Percentiles rank a stretch among this genome's conserved stretches.
phyloP scores from a whole-genome alignment of 2,888 invertebrate genomes.

The Aspidapion aeneum region DNA sequence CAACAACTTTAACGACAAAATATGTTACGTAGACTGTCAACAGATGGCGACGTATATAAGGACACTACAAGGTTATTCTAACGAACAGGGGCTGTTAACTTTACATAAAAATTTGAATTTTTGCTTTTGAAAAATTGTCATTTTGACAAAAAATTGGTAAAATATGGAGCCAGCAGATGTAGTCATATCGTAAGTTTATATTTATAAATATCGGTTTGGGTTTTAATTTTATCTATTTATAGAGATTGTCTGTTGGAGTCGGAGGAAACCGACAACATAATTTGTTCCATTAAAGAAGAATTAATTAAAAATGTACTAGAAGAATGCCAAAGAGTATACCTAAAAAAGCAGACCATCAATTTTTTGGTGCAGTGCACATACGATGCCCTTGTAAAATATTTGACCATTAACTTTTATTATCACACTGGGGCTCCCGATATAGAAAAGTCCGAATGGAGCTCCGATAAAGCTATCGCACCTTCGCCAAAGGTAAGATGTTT shows the following conservation, averaged over 20 bases:
- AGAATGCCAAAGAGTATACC: constrained; percentile 18
- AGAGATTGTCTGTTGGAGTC: not conserved
- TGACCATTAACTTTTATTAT: constrained; percentile 20
- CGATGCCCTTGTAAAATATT: constrained; percentile 19
- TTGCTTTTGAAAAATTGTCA: no score
- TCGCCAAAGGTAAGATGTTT: constrained; percentile 21
- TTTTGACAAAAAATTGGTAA: no score
- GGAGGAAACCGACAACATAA: constrained; percentile 14
- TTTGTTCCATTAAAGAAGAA: constrained; percentile 20
- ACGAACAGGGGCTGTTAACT: no score
- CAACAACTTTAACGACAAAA: no score
- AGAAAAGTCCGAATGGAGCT: constrained; percentile 8
- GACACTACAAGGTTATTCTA: no score
- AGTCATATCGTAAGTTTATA: no score
- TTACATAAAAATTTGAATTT: no score
- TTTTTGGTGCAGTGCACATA: constrained; percentile 24
- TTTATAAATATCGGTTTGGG: no score
- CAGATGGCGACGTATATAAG: no score
- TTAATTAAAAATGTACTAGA: constrained; percentile 19
- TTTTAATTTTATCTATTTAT: no score
- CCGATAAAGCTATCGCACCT: constrained; percentile 18
- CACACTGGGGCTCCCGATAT: constrained; percentile 17
- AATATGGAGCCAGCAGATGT: no score
- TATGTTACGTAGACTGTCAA: no score
- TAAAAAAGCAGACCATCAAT: constrained; percentile 19